Conservation (phyloP, 1,140 invertebrate genomes). For the Papilio aristodemus region DNA sequence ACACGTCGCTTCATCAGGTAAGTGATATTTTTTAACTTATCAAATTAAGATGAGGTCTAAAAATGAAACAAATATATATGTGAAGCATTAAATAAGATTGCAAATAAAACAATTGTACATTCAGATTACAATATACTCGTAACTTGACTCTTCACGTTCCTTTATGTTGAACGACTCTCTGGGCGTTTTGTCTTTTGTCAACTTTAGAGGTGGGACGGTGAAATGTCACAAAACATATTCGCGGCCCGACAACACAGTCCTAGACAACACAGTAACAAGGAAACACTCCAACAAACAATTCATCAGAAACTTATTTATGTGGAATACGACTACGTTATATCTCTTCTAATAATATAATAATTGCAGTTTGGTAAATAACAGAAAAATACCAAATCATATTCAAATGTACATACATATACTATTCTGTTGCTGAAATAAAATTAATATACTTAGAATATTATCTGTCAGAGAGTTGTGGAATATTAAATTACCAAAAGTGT, state of each 20-base stretch:
- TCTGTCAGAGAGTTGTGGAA: not conserved
- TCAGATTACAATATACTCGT: too few species aligned
- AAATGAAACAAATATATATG: too few species aligned
- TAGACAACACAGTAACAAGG: not conserved
- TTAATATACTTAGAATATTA: not conserved
- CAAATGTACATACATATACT: not conserved
- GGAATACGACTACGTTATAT: not conserved
- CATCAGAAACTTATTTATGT: not conserved
- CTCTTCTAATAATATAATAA: not conserved
- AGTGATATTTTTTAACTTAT: too few species aligned
- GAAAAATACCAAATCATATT: not conserved
- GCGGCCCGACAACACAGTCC: not conserved
- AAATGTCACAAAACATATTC: too few species aligned
- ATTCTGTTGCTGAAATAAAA: not conserved
- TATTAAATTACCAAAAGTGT: not conserved
- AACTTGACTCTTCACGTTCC: too few species aligned
- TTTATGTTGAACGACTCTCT: too few species aligned
- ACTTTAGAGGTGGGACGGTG: too few species aligned
- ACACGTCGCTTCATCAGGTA: too few species aligned
- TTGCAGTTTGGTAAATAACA: not conserved
- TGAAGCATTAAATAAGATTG: too few species aligned
- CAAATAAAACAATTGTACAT: too few species aligned
- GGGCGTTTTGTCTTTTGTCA: too few species aligned
- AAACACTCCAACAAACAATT: not conserved
- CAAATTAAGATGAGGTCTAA: too few species aligned